These are phyloP conservation scores for Perdita meconis DNA, from an alignment of 2,888 invertebrate species.

Conservation along the genomic window DNA sequence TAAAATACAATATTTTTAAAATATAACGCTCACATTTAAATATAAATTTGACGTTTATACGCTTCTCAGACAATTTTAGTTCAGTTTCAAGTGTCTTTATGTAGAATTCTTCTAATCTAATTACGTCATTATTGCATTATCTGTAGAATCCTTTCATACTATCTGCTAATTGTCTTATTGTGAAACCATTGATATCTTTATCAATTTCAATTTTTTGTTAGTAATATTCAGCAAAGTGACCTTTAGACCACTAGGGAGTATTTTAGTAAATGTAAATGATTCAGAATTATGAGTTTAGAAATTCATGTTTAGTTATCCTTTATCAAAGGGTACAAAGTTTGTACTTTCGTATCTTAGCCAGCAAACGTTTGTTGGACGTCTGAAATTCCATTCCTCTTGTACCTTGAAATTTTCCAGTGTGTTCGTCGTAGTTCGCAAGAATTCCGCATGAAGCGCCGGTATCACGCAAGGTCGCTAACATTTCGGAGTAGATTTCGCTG, in stretches of 20 bases:
- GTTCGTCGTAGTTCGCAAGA: background rate
- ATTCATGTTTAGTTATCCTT: background rate
- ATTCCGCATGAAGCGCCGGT: slow-evolving; percentile 9
- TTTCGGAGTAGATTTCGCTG: slow-evolving; percentile 25
- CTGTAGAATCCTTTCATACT: background rate
- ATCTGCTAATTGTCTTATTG: background rate
- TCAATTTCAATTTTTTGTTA: background rate
- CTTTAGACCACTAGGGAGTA: background rate
- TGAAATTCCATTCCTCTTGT: slow-evolving; percentile 1
- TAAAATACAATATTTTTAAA: no score
- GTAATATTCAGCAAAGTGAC: background rate
- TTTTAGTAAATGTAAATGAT: background rate
- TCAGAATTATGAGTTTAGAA: background rate
- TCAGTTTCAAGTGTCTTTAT: background rate
- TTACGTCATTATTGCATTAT: slow-evolving; percentile 7
- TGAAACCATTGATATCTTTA: background rate
- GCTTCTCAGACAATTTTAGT: no score
- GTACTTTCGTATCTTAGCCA: background rate
- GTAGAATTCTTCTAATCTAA: background rate
- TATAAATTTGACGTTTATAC: no score
- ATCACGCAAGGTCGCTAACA: slow-evolving; percentile 22
- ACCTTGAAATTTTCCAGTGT: slow-evolving; percentile 8
- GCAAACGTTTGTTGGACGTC: background rate
- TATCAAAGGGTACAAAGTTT: background rate
- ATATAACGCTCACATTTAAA: no score